Base-by-base conservation (phyloP, 2,888 invertebrate genomes). In the Xylota sylvarum region DNA sequence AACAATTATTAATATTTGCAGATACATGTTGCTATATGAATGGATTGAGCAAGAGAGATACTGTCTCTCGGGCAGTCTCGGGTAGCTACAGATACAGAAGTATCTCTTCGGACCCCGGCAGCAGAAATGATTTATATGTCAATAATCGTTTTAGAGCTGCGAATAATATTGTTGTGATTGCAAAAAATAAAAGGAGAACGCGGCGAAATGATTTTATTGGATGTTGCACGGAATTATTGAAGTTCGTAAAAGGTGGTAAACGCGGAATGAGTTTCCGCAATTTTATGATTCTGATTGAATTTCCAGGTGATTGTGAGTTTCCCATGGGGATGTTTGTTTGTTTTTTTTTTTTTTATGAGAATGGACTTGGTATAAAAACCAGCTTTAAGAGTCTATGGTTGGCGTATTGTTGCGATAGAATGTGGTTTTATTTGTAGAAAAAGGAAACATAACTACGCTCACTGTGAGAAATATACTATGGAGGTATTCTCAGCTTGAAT, bases 101-200 rank as follows among this genome's bases (percentile, higher is more conserved):
- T 77, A 76, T 81, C 60, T 72, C 50, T 65, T 86, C 46, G 84
- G 55, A 64, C 56, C 12, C 55, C 62, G 43, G 65, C 77, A 78
- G 60, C 65, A 52, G 17, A 82, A 78, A 82, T 86, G 86, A 86
- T 86, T 86, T 86, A 86, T 86, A 78, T 17, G 82, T 62, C 86
- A 86, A 86, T 86, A 86, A 86, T 86, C 86, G 72, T 82, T 86
- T 86, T 82, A 82, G 82, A 86, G 82, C 86, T 82, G 82, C 82
- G 67, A 86, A 72, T 72, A 86, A 86, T 82, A 77, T 86, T 81
- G 62, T 73, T 77, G 65, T 86, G 77, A 82, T 86, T 86, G 77
- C 52, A 67, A 65, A 72, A 52, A 60, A 60, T 32, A 64, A 37
- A 62, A 43, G 55, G 43, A 32, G 55, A 32, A 37, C 52, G 72